phyloP scores from a whole-genome alignment of 2,797 vertebrate genomes.

The Masticophis lateralis region DNA sequence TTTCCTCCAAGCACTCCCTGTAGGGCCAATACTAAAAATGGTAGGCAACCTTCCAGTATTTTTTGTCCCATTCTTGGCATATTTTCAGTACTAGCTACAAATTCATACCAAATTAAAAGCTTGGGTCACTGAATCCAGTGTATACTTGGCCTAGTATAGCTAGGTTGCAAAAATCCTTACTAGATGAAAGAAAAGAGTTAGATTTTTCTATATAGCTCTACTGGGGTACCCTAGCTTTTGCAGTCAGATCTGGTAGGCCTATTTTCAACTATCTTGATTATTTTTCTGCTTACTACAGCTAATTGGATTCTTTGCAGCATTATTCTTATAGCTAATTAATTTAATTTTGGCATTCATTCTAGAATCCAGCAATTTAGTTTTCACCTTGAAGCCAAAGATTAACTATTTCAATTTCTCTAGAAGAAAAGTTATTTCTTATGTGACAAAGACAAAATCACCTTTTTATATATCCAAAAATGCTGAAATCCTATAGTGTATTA shows the following conservation, averaged over 20 bases:
- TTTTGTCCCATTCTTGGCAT: background rate
- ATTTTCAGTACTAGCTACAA: background rate
- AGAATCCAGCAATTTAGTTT: background rate
- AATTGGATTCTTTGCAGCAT: background rate
- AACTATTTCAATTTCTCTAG: background rate
- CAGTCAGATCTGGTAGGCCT: background rate
- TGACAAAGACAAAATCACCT: background rate
- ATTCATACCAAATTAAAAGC: background rate
- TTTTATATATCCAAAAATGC: background rate
- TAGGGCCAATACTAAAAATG: background rate
- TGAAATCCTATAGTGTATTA: background rate
- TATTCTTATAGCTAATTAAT: background rate
- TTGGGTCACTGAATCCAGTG: background rate
- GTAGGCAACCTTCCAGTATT: background rate
- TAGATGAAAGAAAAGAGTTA: background rate
- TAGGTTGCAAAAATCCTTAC: background rate
- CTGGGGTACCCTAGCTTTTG: background rate
- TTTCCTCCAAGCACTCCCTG: background rate
- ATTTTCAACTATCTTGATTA: background rate
- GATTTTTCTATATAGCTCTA: background rate
- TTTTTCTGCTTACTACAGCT: background rate
- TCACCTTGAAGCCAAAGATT: conserved; percentile 3
- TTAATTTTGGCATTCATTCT: background rate
- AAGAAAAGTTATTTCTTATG: background rate
- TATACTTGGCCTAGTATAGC: background rate